Evolutionary conservation across 2,797 vertebrate genomes (phyloP).

Genomic region (Lepilemur ruficaudatus): DNA sequence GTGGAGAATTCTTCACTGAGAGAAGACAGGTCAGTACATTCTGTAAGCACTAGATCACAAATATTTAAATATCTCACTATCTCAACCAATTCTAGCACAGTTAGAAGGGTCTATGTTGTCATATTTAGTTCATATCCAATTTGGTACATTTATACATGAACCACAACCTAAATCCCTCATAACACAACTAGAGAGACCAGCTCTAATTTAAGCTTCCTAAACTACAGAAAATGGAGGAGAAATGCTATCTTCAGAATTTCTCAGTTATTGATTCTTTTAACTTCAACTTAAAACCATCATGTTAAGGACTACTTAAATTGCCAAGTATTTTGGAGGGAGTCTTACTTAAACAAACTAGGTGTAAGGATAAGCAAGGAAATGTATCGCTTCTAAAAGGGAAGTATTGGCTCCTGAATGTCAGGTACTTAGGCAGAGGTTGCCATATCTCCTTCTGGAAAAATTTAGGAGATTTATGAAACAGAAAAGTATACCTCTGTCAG

Average conservation of each 20-base stretch:
- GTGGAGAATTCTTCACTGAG: not conserved
- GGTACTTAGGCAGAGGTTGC: not conserved
- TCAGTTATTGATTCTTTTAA: not conserved
- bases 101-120: not conserved
- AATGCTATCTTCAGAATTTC: not conserved
- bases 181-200: not conserved
- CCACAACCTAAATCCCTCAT: not conserved
- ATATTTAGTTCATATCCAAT: not conserved
- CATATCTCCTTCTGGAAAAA: not conserved
- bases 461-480: not conserved
- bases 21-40: not conserved
- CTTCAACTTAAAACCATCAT: not conserved
- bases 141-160: not conserved
- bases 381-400: not conserved
- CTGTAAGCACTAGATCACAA: not conserved
- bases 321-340: not conserved
- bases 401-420: not conserved
- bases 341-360: not conserved
- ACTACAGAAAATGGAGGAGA: not conserved
- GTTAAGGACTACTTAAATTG: not conserved
- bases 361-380: not conserved
- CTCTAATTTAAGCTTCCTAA: not conserved
- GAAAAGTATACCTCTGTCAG: not conserved
- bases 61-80: not conserved
- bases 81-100: not conserved